These are phyloP conservation scores for Polylopha cassiicola DNA, from an alignment of 2,888 invertebrate genomes.

Conservation along the genomic window DNA sequence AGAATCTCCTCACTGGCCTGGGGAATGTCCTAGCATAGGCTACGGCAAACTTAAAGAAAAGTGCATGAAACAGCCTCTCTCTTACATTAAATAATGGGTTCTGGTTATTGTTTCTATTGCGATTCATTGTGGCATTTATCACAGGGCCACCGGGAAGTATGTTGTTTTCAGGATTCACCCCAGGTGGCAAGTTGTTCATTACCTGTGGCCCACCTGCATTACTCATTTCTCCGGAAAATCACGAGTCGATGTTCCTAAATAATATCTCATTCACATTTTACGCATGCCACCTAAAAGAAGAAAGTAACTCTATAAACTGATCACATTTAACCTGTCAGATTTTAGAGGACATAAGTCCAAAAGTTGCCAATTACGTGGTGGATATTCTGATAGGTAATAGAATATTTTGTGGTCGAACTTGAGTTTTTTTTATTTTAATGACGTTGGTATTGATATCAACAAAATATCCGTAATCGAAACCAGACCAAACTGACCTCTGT, in stretches of 20 bases:
- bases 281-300: slow-evolving; percentile 50
- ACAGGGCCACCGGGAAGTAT: slow-evolving; percentile 75
- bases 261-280: slow-evolving; percentile 42
- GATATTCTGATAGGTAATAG: slow-evolving; percentile 17
- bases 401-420: slow-evolving; percentile 26
- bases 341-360: slow-evolving; percentile 42
- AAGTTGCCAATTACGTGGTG: slow-evolving; percentile 26
- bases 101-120: slow-evolving; percentile 79
- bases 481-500: slow-evolving; percentile 19
- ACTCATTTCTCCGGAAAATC: slow-evolving; percentile 44
- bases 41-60: slow-evolving; percentile 94
- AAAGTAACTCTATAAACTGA: slow-evolving; percentile 26
- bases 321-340: slow-evolving; percentile 38
- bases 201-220: slow-evolving; percentile 53
- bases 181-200: slow-evolving; percentile 66
- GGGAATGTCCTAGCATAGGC: slow-evolving; percentile 95
- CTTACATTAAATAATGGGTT: slow-evolving; percentile 90
- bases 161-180: slow-evolving; percentile 73
- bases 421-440: slow-evolving; percentile 10
- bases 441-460: slow-evolving; percentile 16
- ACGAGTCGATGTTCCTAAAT: slow-evolving; percentile 6
- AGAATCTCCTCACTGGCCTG: slow-evolving; percentile 85
- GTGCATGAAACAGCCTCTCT: slow-evolving; percentile 94
- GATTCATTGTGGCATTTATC: slow-evolving; percentile 69
- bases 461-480: slow-evolving; percentile 20